These are phyloP conservation scores for Drosophila sechellia DNA, from an alignment of 1,140 invertebrate species.

Conservation along the genomic window DNA sequence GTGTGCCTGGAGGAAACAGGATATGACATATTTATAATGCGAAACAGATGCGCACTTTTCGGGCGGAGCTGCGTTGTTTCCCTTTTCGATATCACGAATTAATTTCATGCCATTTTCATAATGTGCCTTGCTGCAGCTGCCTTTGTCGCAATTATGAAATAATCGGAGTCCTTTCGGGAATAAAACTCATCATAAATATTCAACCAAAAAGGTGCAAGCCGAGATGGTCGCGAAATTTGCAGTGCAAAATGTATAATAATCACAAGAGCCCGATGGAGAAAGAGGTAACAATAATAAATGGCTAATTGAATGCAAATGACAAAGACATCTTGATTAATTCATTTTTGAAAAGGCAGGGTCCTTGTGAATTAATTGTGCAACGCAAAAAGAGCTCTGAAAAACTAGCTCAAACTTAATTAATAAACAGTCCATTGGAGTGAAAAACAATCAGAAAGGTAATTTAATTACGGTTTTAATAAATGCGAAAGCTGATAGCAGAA, in stretches of 20 bases:
- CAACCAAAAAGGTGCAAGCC: slow-evolving; percentile 13
- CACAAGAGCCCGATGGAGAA: slow-evolving; percentile 5
- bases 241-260: slow-evolving; percentile 45
- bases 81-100: slow-evolving; percentile 31
- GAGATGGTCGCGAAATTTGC: slow-evolving; percentile 31
- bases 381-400: neutral
- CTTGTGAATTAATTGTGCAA: neutral
- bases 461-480: slow-evolving; percentile 4
- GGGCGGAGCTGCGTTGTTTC: slow-evolving; percentile 6
- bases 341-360: slow-evolving; percentile 18
- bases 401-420: neutral
- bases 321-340: slow-evolving; percentile 54
- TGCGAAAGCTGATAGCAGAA: neutral
- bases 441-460: neutral
- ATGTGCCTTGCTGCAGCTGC: slow-evolving; percentile 40
- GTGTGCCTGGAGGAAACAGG: slow-evolving; percentile 70
- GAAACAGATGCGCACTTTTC: slow-evolving; percentile 72
- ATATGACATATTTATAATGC: slow-evolving; percentile 82
- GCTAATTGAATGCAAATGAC: slow-evolving; percentile 70
- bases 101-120: slow-evolving; percentile 46
- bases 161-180: slow-evolving; percentile 32
- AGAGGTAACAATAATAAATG: slow-evolving; percentile 44
- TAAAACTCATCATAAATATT: slow-evolving; percentile 50
- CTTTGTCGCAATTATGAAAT: slow-evolving; percentile 56
- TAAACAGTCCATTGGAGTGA: neutral